phyloP scores from a whole-genome alignment of 2,888 invertebrate species.

The Tachina lurida region DNA sequence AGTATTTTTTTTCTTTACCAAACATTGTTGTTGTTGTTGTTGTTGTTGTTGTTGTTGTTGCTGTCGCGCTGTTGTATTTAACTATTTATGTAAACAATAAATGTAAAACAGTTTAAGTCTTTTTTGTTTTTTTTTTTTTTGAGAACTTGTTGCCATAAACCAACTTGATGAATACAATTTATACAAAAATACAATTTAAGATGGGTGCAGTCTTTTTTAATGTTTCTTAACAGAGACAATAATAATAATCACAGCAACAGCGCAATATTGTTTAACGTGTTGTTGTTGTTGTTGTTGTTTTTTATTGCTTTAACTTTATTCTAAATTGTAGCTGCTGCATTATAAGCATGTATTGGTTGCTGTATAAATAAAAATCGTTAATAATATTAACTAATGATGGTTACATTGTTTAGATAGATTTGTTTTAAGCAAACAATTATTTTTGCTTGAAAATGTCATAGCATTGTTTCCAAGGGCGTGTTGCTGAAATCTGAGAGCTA shows the following conservation, averaged over 20 bases:
- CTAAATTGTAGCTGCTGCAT: conserved; percentile 70
- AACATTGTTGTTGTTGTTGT: conserved; percentile 14
- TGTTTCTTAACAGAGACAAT: conserved; percentile 21
- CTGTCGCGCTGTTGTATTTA: conserved; percentile 27
- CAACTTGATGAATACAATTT: conserved; percentile 57
- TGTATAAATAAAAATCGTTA: conserved; percentile 47
- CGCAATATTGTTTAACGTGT: conserved; percentile 39
- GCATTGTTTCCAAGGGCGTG: conserved; percentile 63
- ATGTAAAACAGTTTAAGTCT: conserved; percentile 64
- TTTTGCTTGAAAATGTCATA: conserved; percentile 63
- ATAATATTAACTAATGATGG: conserved; percentile 68
- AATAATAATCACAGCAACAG: conserved; percentile 6
- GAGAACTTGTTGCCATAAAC: conserved; percentile 6
- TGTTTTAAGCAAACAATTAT: conserved; percentile 47
- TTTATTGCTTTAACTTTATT: conserved; percentile 34
- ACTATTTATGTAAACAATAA: conserved; percentile 60
- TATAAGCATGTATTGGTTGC: not conserved
- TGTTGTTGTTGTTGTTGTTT: conserved; percentile 28
- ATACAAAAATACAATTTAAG: conserved; percentile 40
- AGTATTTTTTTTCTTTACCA: conserved; percentile 7
- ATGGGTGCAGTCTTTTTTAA: conserved; percentile 61
- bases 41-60: conserved; percentile 10
- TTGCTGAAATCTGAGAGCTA: conserved; percentile 31
- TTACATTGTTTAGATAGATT: conserved; percentile 57
- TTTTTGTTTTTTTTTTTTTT: conserved; percentile 15